These are phyloP conservation scores for Plectropomus leopardus DNA, from an alignment of 2,113 vertebrate genomes.

Conservation along the genomic window DNA sequence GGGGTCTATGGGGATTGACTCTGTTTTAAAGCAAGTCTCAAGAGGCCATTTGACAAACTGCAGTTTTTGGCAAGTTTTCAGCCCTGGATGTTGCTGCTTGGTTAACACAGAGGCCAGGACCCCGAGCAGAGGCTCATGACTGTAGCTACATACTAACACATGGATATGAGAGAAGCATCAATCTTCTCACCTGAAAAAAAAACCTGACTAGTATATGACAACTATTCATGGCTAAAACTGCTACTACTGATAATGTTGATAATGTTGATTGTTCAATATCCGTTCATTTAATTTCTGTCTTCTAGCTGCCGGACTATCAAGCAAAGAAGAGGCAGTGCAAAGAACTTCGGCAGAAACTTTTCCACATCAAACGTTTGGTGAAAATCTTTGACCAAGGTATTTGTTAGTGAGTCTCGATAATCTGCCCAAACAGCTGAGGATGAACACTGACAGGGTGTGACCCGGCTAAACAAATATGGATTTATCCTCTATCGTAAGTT, in stretches of 20 bases:
- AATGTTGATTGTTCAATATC: neutral
- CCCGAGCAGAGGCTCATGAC: no score
- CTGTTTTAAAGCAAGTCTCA: no score
- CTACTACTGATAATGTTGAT: neutral
- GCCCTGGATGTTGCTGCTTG: no score
- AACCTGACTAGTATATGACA: no score
- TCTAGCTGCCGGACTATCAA: slow-evolving; percentile 86
- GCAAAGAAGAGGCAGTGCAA: slow-evolving; percentile 84
- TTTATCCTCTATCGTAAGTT: neutral
- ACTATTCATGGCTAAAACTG: no score
- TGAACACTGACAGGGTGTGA: slow-evolving; percentile 4
- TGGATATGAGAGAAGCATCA: no score
- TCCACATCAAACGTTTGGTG: slow-evolving; percentile 90
- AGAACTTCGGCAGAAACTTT: slow-evolving; percentile 86
- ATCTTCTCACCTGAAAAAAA: no score
- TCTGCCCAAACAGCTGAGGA: neutral
- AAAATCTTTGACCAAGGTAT: slow-evolving; percentile 86
- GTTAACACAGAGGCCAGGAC: no score
- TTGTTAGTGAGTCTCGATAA: slow-evolving; percentile 60
- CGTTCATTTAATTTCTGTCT: neutral
- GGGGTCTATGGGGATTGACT: no score
- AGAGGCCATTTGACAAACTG: no score
- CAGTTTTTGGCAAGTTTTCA: no score
- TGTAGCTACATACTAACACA: no score
- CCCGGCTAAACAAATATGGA: neutral